These are phyloP conservation scores for Halictus quadricinctus DNA, from an alignment of 2,888 invertebrate species.

Conservation along the genomic window DNA sequence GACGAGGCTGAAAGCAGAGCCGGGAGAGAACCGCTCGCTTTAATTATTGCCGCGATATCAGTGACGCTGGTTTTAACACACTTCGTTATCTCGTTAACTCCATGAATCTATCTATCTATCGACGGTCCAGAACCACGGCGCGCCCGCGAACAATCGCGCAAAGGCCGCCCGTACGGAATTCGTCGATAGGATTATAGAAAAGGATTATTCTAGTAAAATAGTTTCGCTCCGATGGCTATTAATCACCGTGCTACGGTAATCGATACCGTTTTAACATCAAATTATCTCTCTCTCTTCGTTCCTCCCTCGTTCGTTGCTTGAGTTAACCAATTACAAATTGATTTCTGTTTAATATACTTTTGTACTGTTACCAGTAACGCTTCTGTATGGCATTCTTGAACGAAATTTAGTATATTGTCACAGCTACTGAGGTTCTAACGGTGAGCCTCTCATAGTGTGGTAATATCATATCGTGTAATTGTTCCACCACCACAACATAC, in stretches of 20 bases:
- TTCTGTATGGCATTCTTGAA: no score
- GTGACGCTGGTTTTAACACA: slow-evolving; percentile 41
- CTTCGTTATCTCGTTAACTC: slow-evolving; percentile 42
- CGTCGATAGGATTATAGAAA: slow-evolving; percentile 14
- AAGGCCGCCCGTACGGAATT: background rate
- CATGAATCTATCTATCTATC: slow-evolving; percentile 28
- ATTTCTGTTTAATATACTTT: background rate
- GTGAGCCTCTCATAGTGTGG: no score
- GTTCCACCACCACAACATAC: no score
- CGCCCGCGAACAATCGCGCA: background rate
- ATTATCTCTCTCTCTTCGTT: background rate
- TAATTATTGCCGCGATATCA: slow-evolving; percentile 45
- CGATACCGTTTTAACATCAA: background rate
- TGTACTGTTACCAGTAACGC: background rate
- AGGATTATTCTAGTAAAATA: background rate
- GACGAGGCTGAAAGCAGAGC: background rate
- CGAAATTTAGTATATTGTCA: no score
- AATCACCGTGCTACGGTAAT: background rate
- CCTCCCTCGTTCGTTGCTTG: no score
- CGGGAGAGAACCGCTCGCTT: slow-evolving; percentile 5
- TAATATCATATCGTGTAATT: no score
- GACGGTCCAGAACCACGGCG: background rate
- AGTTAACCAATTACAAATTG: background rate
- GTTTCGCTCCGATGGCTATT: background rate
- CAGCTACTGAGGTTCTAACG: no score